Base-by-base conservation (phyloP, 2,888 invertebrate species). In the Marasmarcha lunaedactyla region DNA sequence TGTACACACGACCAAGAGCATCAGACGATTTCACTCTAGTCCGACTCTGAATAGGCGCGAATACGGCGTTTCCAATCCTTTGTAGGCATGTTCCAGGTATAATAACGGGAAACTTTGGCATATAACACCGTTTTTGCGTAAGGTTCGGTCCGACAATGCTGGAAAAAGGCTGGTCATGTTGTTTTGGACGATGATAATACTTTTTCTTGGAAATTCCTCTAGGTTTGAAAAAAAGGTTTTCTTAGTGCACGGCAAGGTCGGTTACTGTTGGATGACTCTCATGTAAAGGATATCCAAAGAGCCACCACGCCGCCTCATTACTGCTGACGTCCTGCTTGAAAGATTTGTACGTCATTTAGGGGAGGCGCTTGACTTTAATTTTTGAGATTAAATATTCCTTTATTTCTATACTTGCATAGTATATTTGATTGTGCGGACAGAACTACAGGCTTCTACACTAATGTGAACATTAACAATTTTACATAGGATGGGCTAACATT, bases 41-140 rank as follows among this genome's bases (percentile, higher is more conserved):
- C 39, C 43, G 47, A 33, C 40, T 25, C 6, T 42, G 35, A 36
- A 48, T 44, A 25, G 49, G 35, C 5, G 35, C 46, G 48, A 35
- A 43, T 36, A 7, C 50, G 46, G 14, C 50, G 46, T 40, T 46
- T 44, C 41, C 42, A 50, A 10, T 37, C 33, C 39, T 39, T 50
- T 20, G 35, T 40, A 5, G 26, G 40, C 7, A 39, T 20, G 26
- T 46, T 39, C 43, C 45, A 49, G 0, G 43, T 45, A 11, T 44
- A 47, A 38, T 50, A 51, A 5, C 37, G 25, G 12, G 49, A 48
- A 2, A 51, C 41, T 25, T 52, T 46, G 25, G 30, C 36, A 40
- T 52, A 52, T 0, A 51, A 15, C 13, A 49, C 42, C 9, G 49
- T 52, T 46, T 13, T 38, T 40, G 47, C 52, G 48, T 49, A 51